Evolutionary conservation across 2,888 invertebrate species (phyloP).

Genomic region (Lithodes maja): DNA sequence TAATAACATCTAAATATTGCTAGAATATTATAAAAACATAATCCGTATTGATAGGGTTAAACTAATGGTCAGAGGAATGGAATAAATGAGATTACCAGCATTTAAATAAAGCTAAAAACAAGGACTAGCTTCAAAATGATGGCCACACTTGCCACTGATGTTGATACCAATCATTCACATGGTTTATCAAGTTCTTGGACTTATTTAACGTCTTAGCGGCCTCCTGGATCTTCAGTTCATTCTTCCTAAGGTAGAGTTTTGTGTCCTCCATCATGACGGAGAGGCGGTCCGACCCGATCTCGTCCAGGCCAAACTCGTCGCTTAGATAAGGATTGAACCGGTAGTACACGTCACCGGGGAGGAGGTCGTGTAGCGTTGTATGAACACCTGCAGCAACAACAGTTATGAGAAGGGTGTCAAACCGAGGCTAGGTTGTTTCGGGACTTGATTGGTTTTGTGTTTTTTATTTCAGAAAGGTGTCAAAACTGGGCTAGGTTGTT

Average conservation of each 20-base stretch:
- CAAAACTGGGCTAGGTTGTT: no score
- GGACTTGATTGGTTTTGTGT: no score
- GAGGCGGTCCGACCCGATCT: constrained; percentile 84
- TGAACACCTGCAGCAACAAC: constrained; percentile 81
- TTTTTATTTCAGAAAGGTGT: no score
- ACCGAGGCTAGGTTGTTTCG: neutral
- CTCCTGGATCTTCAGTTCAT: constrained; percentile 81
- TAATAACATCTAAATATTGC: no score
- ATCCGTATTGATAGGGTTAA: no score
- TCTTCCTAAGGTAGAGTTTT: constrained; percentile 85
- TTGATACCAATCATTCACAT: constrained; percentile 45
- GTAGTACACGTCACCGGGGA: constrained; percentile 84
- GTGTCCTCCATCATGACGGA: constrained; percentile 84
- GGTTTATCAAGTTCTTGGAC: constrained; percentile 33
- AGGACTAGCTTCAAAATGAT: neutral
- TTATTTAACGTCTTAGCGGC: constrained; percentile 71
- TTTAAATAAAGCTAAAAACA: neutral
- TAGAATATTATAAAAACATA: no score
- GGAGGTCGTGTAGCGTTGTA: constrained; percentile 83
- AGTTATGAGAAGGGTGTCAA: constrained; percentile 66
- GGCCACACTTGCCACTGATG: constrained; percentile 49
- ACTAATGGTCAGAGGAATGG: no score
- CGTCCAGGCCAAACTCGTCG: constrained; percentile 86
- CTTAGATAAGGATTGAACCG: constrained; percentile 92
- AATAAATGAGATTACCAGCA: no score